Evolutionary conservation across 2,888 invertebrate genomes (phyloP).

Genomic region (Pyrrhia umbra): DNA sequence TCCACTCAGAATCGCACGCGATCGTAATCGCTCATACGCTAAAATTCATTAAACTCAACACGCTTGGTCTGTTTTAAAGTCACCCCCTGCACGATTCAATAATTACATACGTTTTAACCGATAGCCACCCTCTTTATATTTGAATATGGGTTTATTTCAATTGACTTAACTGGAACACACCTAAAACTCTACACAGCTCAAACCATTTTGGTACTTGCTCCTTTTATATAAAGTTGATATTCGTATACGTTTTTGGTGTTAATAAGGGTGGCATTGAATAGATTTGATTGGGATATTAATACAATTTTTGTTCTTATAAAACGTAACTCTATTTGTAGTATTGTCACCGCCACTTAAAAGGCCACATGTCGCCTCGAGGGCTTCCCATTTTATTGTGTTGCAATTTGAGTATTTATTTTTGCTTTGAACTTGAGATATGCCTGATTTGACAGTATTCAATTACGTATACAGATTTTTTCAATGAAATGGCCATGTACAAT

Average conservation of each 20-base stretch:
- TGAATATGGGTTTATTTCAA: conserved; percentile 88
- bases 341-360: conserved; percentile 89
- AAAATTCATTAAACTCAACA: conserved; percentile 86
- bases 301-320: conserved; percentile 83
- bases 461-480: conserved; percentile 10
- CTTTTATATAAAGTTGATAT: conserved; percentile 17
- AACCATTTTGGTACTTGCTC: conserved; percentile 51
- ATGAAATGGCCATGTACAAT: neutral
- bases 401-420: conserved; percentile 71
- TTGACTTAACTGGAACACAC: conserved; percentile 76
- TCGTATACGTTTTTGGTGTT: conserved; percentile 15
- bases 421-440: conserved; percentile 52
- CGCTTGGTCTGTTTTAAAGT: conserved; percentile 81
- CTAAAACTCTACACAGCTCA: conserved; percentile 12
- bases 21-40: conserved; percentile 78
- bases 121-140: conserved; percentile 84
- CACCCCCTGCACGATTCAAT: conserved; percentile 79
- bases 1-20: conserved; percentile 67
- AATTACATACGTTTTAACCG: conserved; percentile 89
- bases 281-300: conserved; percentile 76
- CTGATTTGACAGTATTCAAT: conserved; percentile 49
- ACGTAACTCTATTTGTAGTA: conserved; percentile 88
- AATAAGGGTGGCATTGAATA: conserved; percentile 67
- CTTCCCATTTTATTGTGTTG: conserved; percentile 82
- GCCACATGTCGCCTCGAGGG: conserved; percentile 89